Evolutionary conservation across 2,888 invertebrate species (phyloP).

Genomic region (Octodonta nipae): DNA sequence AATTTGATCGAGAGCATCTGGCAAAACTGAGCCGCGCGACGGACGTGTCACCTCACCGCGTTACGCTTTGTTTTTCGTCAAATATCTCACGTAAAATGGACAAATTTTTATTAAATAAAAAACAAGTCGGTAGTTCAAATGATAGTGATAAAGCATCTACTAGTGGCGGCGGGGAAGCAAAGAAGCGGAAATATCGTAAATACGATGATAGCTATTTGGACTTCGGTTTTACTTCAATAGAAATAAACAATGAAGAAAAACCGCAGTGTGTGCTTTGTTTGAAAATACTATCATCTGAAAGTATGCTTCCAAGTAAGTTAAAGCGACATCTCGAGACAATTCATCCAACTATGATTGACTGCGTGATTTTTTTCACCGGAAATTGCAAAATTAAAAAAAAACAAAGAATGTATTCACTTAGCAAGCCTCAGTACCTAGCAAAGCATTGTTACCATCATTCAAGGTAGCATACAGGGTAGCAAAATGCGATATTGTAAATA

Average conservation of each 20-base stretch:
- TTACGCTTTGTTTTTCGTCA: not conserved
- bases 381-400: not conserved
- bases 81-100: not conserved
- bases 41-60: too few relatives aligned
- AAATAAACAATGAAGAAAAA: not conserved
- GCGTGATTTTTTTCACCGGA: not conserved
- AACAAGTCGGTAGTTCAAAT: not conserved
- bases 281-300: not conserved
- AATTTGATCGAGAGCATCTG: too few relatives aligned
- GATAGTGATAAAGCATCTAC: not conserved
- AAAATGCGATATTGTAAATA: conserved; percentile 5
- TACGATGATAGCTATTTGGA: not conserved
- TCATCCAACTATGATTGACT: conserved; percentile 2
- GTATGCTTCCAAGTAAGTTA: conserved; percentile 4
- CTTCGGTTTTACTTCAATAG: conserved; percentile 4
- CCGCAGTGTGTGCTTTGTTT: conserved; percentile 5
- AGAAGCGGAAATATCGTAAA: not conserved
- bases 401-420: not conserved
- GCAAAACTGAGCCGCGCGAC: too few relatives aligned
- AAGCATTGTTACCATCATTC: conserved; percentile 4
- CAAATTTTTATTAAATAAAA: not conserved
- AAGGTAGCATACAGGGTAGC: conserved; percentile 4
- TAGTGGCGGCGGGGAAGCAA: not conserved
- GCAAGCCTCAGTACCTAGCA: not conserved
- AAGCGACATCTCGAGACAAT: conserved; percentile 3